Percentiles rank a stretch among this genome's conserved stretches.
Conservation (phyloP, 2,113 vertebrate genomes). For the cat (Felis catus) region F.catus_Fca126_mat1.0 CM031429.1:75290001-75290500, state of each 20-base stretch:
- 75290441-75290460: background rate
- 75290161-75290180: background rate
- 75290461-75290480: background rate
- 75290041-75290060: background rate
- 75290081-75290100: background rate
- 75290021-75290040: background rate
- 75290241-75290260: background rate
- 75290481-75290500: background rate
- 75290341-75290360: background rate
- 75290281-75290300: background rate
- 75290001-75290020: background rate
- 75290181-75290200: background rate
- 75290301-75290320: background rate
- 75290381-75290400: background rate
- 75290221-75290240: background rate
- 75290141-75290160: background rate
- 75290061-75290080: background rate
- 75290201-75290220: background rate
- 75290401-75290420: background rate
- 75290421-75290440: background rate
- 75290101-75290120: background rate
- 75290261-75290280: background rate
- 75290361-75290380: background rate
- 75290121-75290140: background rate
- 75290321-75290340: background rate